A percentile compares a stretch with the other conserved stretches of the same genome.
Conservation (phyloP, 2,113 vertebrate species). For the Turdus rufiventris region DNA sequence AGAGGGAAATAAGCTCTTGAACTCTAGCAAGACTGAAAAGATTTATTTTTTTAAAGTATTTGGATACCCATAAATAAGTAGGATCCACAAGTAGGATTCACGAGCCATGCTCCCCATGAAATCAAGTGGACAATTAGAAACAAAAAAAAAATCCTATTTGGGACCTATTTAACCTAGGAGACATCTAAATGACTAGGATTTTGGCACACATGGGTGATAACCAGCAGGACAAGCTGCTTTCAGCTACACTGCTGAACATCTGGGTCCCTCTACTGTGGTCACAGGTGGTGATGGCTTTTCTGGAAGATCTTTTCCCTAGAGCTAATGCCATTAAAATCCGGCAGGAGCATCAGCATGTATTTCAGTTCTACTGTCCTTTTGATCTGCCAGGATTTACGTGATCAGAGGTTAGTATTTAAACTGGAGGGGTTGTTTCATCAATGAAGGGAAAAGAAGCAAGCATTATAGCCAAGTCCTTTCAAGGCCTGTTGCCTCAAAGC, state of each 20-base stretch:
- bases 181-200: neutral
- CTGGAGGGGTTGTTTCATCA: neutral
- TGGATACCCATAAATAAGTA: neutral
- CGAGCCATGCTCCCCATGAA: neutral
- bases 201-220: neutral
- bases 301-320: neutral
- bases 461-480: neutral
- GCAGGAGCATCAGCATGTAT: neutral
- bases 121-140: neutral
- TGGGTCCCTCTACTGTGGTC: neutral
- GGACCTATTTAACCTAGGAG: neutral
- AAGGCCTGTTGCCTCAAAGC: neutral
- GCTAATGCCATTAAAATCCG: neutral
- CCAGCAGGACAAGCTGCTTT: neutral
- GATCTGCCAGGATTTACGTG: neutral
- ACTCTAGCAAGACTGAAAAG: neutral
- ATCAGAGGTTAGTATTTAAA: neutral
- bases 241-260: neutral
- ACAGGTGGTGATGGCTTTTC: neutral
- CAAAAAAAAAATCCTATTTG: too few relatives aligned
- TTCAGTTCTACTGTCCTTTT: neutral
- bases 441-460: neutral
- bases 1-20: neutral
- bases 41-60: neutral
- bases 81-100: neutral